These are phyloP conservation scores for Synergus itoensis DNA, from an alignment of 2,888 invertebrate genomes.

Conservation along the genomic window DNA sequence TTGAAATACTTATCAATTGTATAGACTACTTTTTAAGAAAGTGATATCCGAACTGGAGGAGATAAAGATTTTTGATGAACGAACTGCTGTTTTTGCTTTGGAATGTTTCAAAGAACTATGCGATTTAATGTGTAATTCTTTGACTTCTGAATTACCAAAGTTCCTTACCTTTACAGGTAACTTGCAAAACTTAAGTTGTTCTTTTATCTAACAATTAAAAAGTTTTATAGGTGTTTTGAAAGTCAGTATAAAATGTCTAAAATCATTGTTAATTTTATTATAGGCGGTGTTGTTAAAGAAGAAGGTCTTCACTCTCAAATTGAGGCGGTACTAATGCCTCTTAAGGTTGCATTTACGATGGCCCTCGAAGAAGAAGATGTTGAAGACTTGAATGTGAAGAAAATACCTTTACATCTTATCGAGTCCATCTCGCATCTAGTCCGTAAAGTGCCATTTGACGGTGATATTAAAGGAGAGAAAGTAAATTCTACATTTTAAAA, in stretches of 20 bases:
- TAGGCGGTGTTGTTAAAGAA: slow-evolving; percentile 52
- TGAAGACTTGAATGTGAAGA: slow-evolving; percentile 59
- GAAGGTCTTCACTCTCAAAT: slow-evolving; percentile 60
- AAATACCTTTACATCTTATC: slow-evolving; percentile 65
- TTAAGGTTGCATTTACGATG: slow-evolving; percentile 60
- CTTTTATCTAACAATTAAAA: not conserved
- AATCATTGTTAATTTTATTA: slow-evolving; percentile 42
- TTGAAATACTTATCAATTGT: slow-evolving; percentile 40
- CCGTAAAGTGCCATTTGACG: slow-evolving; percentile 64
- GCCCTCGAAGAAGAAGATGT: slow-evolving; percentile 61
- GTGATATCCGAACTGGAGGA: slow-evolving; percentile 77
- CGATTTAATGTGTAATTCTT: slow-evolving; percentile 69
- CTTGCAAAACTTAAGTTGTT: slow-evolving; percentile 52
- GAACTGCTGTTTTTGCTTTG: slow-evolving; percentile 79
- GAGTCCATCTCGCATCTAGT: slow-evolving; percentile 67
- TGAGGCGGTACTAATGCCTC: slow-evolving; percentile 58
- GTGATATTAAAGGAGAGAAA: slow-evolving; percentile 48
- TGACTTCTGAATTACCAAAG: slow-evolving; percentile 73
- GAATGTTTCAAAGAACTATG: slow-evolving; percentile 81
- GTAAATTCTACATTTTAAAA: slow-evolving; percentile 50
- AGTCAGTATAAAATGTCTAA: slow-evolving; percentile 5
- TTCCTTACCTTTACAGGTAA: slow-evolving; percentile 78
- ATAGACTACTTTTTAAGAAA: slow-evolving; percentile 72
- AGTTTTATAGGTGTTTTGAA: too few species aligned
- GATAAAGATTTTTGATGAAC: slow-evolving; percentile 81